Evolutionary conservation across 2,113 vertebrate species (phyloP).

Genomic region (Nerophis ophidion): DNA sequence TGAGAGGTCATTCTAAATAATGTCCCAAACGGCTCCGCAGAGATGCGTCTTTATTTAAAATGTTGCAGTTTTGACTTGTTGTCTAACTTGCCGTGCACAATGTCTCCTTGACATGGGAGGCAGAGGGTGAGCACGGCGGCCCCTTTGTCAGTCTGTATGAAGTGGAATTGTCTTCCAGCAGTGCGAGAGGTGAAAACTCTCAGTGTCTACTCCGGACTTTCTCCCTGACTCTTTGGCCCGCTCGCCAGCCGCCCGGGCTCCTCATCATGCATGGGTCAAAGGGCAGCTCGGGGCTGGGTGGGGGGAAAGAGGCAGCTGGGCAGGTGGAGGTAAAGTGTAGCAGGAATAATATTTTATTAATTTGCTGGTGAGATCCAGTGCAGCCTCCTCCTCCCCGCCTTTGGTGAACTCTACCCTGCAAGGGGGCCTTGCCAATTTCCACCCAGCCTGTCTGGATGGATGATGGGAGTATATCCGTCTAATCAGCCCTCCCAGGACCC

Average conservation of each 20-base stretch:
- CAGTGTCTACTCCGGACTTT: conserved; percentile 57
- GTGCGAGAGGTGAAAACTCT: conserved; percentile 44
- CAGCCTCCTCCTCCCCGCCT: conserved; percentile 67
- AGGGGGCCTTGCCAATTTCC: conserved; percentile 93
- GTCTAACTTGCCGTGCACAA: conserved; percentile 49
- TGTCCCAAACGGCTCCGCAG: too few species aligned
- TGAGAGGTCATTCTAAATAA: too few species aligned
- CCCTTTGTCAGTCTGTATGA: conserved; percentile 68
- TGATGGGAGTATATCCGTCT: conserved; percentile 97
- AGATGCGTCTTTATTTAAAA: conserved; percentile 1
- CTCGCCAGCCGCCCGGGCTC: conserved; percentile 55
- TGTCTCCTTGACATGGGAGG: conserved; percentile 49
- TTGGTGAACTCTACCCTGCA: conserved; percentile 91
- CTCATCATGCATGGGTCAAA: conserved; percentile 69
- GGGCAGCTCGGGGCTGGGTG: conserved; percentile 66
- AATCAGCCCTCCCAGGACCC: conserved; percentile 96
- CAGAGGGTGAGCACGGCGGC: not conserved
- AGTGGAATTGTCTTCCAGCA: conserved; percentile 61
- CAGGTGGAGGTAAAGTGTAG: conserved; percentile 65
- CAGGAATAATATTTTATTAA: conserved; percentile 76
- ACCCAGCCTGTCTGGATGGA: conserved; percentile 94
- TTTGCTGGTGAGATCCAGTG: conserved; percentile 71
- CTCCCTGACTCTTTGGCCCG: conserved; percentile 64
- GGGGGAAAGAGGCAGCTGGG: conserved; percentile 54
- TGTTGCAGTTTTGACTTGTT: conserved; percentile 37